Base-by-base conservation (phyloP, 2,113 vertebrate genomes). In the Theropithecus gelada region DNA sequence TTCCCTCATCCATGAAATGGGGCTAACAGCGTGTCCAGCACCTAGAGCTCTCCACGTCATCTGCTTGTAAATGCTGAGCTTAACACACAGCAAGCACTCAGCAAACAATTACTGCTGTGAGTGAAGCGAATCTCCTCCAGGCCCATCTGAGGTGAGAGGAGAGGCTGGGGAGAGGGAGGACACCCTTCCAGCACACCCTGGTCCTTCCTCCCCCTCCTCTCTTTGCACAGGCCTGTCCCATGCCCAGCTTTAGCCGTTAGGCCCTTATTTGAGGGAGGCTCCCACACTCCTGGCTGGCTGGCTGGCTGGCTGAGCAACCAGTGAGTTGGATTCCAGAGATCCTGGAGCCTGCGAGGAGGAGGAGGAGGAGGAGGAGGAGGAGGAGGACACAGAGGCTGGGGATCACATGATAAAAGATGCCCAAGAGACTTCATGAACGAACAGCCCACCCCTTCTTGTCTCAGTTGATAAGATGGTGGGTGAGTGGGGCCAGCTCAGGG, bases 391-490 rank as follows among this genome's bases (percentile, higher is more conserved):
- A 17, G 84, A 88, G 72, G 94, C 87, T 95, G 94, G 85, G 70
- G 90, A 96, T 94, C 97, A 97, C 97, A 93, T 78, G 94, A 95
- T 97, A 79, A 96, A 97, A 98, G 64, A 92, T 0, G 17, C 90
- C 90, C 89, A 80, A 90, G 96, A 73, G 78, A 79, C 90, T 79
- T 95, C 96, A 92, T 27, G 50, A 98, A 88, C 78, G 76, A 80
- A 66, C 88, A 82, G 97, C 95, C 48, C 73, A 40, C 96, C 89
- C 86, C 91, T 22, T 94, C 78, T 93, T 89, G 25, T 79, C 90
- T 80, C 66, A 76, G 76, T 86, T 86, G 72, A 4, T 0, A 88
- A 87, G 93, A 68, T 25, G 3, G 3, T 25, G 52, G 0, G 38
- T 3, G 7, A 27, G 0, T 0, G 73, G 68, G n/a, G 55, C 3